Conservation (phyloP, 2,113 vertebrate genomes). For the Corynorhinus townsendii region DNA sequence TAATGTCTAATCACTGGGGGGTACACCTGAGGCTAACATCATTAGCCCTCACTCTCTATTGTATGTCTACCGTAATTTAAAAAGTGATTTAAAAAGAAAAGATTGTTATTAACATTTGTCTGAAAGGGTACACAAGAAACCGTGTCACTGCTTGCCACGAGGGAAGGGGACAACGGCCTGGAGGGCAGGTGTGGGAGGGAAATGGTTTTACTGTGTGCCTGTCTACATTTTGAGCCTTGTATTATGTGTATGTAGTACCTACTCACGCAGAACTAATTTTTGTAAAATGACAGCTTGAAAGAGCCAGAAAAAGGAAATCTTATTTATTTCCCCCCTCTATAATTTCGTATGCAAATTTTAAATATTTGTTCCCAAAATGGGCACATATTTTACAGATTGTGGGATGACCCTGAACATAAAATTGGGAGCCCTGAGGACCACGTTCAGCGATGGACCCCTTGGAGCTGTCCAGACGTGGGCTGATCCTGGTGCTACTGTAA, state of each 20-base stretch:
- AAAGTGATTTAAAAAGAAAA: neutral
- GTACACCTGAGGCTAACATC: neutral
- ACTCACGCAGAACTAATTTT: neutral
- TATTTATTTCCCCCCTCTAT: neutral
- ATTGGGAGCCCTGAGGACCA: accelerated
- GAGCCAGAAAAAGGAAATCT: neutral
- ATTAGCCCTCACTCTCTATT: neutral
- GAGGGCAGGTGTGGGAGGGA: neutral
- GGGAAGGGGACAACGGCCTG: neutral
- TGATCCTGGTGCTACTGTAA: neutral
- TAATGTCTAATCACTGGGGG: neutral
- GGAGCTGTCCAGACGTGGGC: neutral
- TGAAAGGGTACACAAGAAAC: neutral
- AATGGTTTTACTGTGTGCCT: neutral
- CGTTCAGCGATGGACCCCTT: accelerated
- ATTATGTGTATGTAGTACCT: neutral
- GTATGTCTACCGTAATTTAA: neutral
- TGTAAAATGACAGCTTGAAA: neutral
- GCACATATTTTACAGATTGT: neutral
- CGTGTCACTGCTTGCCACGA: neutral
- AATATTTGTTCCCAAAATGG: neutral
- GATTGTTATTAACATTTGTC: neutral
- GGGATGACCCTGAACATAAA: neutral
- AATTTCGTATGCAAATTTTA: neutral
- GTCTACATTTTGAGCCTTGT: neutral